Conservation (phyloP, 2,888 invertebrate species). For the Pelosia muscerda region DNA sequence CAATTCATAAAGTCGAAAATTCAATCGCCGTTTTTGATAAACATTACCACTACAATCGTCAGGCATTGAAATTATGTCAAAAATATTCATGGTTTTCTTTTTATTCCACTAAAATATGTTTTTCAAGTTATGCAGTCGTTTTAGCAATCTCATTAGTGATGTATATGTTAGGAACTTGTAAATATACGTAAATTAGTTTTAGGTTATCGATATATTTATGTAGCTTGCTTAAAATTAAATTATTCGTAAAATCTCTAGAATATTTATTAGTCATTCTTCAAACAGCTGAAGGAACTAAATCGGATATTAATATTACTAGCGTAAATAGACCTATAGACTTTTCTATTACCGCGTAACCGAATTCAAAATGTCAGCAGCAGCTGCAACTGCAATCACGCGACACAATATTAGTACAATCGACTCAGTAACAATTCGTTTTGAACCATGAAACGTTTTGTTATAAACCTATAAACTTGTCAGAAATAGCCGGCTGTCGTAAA, state of each 20-base stretch:
- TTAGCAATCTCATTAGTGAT: conserved; percentile 20
- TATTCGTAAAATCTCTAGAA: neutral
- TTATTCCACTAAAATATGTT: conserved; percentile 27
- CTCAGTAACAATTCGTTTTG: neutral
- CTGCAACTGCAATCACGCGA: too few species aligned
- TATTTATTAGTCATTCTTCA: too few species aligned
- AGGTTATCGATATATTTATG: neutral
- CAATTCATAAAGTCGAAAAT: too few species aligned
- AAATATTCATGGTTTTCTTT: neutral
- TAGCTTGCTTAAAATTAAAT: neutral
- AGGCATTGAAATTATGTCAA: conserved; percentile 21
- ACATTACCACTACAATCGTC: conserved; percentile 35
- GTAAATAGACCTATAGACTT: too few species aligned
- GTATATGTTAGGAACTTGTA: conserved; percentile 18
- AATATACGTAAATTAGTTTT: conserved; percentile 3
- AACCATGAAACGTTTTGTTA: too few species aligned
- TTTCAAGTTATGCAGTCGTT: conserved; percentile 32
- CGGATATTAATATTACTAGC: too few species aligned
- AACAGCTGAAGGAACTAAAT: too few species aligned
- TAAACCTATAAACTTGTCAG: too few species aligned
- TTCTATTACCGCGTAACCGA: too few species aligned
- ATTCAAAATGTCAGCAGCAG: too few species aligned
- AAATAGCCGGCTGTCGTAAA: too few species aligned
- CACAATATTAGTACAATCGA: neutral
- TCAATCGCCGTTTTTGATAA: too few species aligned